Evolutionary conservation across 2,113 vertebrate species (phyloP).

Genomic region (Panthera uncia): DNA sequence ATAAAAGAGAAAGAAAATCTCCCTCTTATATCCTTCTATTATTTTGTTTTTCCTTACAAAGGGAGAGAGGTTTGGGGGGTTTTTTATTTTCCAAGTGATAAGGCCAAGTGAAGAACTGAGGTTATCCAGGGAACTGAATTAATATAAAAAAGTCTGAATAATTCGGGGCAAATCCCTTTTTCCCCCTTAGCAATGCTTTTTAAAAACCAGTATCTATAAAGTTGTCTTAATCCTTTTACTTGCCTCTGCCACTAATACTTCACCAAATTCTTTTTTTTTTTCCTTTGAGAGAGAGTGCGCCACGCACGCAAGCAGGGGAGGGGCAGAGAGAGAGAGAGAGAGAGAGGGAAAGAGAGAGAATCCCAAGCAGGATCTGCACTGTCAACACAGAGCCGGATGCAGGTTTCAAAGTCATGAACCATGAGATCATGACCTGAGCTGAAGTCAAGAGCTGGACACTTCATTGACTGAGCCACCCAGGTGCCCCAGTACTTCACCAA

Average conservation of each 20-base stretch:
- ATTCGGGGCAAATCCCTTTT: neutral
- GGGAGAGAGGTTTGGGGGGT: neutral
- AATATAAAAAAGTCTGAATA: slow-evolving; percentile 52
- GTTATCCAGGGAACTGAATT: neutral
- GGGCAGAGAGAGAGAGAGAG: no score
- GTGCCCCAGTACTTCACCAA: neutral
- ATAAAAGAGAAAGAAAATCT: neutral
- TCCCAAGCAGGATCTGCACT: no score
- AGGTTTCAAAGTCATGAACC: no score
- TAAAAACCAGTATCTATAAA: neutral
- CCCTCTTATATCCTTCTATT: neutral
- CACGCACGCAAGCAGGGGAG: accelerated
- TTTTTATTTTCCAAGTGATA: neutral
- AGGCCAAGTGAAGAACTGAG: slow-evolving; percentile 17
- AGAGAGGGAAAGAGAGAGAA: no score
- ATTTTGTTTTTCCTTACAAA: neutral
- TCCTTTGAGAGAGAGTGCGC: no score
- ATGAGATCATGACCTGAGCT: no score
- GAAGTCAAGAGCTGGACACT: no score
- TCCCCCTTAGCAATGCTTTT: neutral
- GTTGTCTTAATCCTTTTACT: neutral
- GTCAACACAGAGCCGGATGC: no score
- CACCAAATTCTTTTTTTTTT: neutral
- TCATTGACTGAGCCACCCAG: no score
- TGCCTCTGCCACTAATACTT: neutral